These are phyloP conservation scores for Ochotona curzoniae DNA, from an alignment of 2,113 vertebrate species.

Conservation along the genomic window DNA sequence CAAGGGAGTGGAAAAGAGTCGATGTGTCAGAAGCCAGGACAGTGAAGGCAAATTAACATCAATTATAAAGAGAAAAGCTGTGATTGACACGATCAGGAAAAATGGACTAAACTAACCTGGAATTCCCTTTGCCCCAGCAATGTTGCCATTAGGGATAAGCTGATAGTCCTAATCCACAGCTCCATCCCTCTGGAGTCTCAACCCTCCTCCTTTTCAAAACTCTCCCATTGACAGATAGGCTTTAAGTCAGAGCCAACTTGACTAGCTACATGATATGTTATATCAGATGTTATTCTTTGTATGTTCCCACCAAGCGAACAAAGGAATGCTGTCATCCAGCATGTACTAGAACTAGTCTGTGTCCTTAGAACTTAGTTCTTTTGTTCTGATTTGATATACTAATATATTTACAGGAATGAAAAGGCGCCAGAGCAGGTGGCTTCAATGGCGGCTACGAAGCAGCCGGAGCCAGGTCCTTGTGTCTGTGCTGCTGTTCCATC, in stretches of 20 bases:
- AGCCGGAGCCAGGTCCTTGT: not conserved
- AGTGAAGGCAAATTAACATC: not conserved
- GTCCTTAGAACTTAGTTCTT: not conserved
- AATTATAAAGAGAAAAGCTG: not conserved
- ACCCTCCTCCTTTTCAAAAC: not conserved
- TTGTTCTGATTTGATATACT: no score
- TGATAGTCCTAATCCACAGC: not conserved
- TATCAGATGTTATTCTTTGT: not conserved
- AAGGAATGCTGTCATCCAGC: accelerated
- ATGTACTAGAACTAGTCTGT: not conserved
- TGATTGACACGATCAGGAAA: not conserved
- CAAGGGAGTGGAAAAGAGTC: not conserved
- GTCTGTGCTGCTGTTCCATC: accelerated
- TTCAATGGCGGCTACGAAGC: not conserved
- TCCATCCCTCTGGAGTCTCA: not conserved
- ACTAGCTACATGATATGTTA: accelerated
- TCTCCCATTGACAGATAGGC: accelerated
- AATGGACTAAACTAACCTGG: not conserved
- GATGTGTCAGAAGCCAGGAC: not conserved
- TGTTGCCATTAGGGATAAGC: accelerated
- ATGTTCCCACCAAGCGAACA: not conserved
- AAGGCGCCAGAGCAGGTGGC: not conserved
- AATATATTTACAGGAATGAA: not conserved
- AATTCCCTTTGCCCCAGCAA: not conserved
- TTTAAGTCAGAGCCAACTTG: not conserved